Base-by-base conservation (phyloP, 2,888 invertebrate species). In the Drosophila imparisetae region DNA sequence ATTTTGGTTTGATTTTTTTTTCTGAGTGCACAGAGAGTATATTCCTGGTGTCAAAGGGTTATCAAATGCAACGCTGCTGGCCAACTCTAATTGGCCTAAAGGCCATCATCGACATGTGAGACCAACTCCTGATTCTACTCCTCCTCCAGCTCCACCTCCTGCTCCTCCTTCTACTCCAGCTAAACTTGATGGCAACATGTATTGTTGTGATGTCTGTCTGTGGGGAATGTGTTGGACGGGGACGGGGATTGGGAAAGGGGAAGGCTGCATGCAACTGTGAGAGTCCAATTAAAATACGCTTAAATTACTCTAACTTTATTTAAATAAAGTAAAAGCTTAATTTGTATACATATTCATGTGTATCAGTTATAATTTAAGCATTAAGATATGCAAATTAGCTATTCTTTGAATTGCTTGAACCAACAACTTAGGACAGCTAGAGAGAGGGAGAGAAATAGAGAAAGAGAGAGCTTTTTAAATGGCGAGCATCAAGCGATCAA, bases 51-150 rank as follows among this genome's bases (percentile, higher is more conserved):
- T 85, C 86, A 84, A 84, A 84, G 82, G 89, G 70, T 79, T 82
- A 84, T 89, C 84, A 50, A 64, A 80, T 66, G 54, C 52, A 13
- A 24, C 61, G 63, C 32, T 10, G 24, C 67, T 49, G 55, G 54
- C 53, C 57, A 72, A 68, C 74, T 77, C 70, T 83, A 88, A 88
- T 88, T 83, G 89, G 74, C 69, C 83, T 72, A 72, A 71, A 76
- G 77, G 67, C 60, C 77, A 60, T 66, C 54, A 63, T 52, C 42
- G 72, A 66, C 49, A 52, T 55, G 70, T 38, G 53, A 52, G 52
- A 48, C 57, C 38, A 15, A 24, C 45, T 24, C 38, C 18, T 8
- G 38, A 38, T n/a, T 32, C n/a, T 7, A 13, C 30, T 18, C 10
- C 8, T 5, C 24, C 11, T 34, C 4, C 24, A 11, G 21, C 32